A percentile compares a stretch with the other conserved stretches of the same genome.
Evolutionary conservation across 1,140 invertebrate genomes (phyloP).

Genomic region (Megalonaias nervosa): DNA sequence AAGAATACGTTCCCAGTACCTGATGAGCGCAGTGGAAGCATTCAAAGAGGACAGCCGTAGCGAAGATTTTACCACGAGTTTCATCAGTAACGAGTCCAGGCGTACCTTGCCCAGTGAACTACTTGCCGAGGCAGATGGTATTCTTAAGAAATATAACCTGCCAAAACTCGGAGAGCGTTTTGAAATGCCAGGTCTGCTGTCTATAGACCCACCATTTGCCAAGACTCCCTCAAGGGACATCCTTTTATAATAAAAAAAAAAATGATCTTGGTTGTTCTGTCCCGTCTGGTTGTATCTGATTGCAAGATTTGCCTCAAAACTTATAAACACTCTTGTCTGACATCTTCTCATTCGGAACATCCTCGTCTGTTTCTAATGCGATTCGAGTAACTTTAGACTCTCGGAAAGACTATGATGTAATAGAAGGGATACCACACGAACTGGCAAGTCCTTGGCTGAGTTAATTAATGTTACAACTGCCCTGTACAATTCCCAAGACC

Average conservation of each 20-base stretch:
- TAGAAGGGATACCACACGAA: too few relatives aligned
- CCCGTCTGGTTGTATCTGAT: too few relatives aligned
- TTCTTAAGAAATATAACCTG: constrained; percentile 58
- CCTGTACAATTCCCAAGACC: too few relatives aligned
- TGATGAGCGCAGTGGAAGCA: constrained; percentile 51
- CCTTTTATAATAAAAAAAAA: constrained; percentile 15
- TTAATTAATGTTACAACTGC: too few relatives aligned
- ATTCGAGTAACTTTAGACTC: too few relatives aligned
- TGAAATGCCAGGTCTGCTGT: constrained; percentile 57
- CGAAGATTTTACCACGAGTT: constrained; percentile 27
- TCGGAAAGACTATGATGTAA: too few relatives aligned
- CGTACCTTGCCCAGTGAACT: constrained; percentile 49
- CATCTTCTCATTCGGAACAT: too few relatives aligned
- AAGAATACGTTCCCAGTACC: constrained; percentile 53
- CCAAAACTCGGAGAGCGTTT: constrained; percentile 60
- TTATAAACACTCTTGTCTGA: too few relatives aligned
- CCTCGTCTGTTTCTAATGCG: too few relatives aligned
- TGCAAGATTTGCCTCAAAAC: too few relatives aligned
- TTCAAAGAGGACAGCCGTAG: constrained; percentile 54
- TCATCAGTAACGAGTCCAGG: constrained; percentile 45
- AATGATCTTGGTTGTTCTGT: too few relatives aligned
- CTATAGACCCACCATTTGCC: constrained; percentile 50
- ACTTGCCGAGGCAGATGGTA: constrained; percentile 54
- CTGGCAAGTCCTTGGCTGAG: too few relatives aligned
- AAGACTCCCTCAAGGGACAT: constrained; percentile 37